These are phyloP conservation scores for Etia nguti DNA, from an alignment of 2,113 vertebrate species.

Conservation along the genomic window DNA sequence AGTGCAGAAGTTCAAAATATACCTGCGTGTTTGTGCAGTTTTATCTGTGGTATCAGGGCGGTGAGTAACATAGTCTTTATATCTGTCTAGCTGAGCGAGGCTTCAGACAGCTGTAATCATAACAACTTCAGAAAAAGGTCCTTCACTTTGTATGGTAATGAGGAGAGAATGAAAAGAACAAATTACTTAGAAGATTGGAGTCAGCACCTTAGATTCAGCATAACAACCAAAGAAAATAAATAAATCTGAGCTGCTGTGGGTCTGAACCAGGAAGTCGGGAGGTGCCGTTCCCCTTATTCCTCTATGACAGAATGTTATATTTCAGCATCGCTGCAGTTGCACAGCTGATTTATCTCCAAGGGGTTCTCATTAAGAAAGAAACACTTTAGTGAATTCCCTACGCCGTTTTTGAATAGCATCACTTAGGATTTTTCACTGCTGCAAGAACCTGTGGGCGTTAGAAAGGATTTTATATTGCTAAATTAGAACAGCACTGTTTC, in stretches of 20 bases:
- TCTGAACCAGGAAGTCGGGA: constrained; percentile 32
- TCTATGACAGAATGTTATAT: neutral
- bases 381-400: neutral
- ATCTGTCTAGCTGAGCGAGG: neutral
- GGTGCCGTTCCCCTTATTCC: neutral
- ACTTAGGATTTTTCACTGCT: neutral
- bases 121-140: constrained; percentile 42
- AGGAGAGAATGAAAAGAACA: constrained; percentile 45
- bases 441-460: neutral
- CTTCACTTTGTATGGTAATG: constrained; percentile 55
- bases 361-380: neutral
- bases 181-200: constrained; percentile 56
- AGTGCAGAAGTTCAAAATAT: neutral
- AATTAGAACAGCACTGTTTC: neutral
- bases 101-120: constrained; percentile 17
- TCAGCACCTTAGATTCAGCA: constrained; percentile 42
- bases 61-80: neutral
- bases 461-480: neutral
- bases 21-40: neutral
- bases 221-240: constrained; percentile 10
- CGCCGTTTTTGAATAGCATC: neutral
- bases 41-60: neutral
- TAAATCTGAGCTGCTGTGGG: neutral
- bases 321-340: neutral
- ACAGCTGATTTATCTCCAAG: neutral